Conservation (phyloP, 2,888 invertebrate genomes). For the Mamestra brassicae region DNA sequence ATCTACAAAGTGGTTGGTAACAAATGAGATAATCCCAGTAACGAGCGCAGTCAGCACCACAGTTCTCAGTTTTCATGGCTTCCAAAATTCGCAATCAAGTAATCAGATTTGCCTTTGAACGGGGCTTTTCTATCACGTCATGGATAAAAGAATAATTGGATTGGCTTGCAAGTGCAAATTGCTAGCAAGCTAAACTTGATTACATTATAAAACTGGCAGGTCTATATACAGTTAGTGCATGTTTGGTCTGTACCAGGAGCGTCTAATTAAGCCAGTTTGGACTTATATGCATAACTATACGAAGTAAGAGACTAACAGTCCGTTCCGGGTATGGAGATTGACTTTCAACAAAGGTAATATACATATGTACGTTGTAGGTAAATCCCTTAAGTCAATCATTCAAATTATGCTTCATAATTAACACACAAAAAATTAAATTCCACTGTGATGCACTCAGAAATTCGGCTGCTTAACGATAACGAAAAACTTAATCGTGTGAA, state of each 20-base stretch:
- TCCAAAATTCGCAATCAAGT: constrained; percentile 77
- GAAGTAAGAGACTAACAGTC: not conserved
- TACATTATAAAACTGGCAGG: constrained; percentile 40
- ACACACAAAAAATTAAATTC: not conserved
- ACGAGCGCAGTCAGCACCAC: constrained; percentile 20
- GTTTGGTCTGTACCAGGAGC: not conserved
- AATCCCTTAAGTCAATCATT: not conserved
- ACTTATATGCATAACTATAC: not conserved
- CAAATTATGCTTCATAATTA: not conserved
- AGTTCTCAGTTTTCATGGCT: constrained; percentile 48
- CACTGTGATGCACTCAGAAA: not conserved
- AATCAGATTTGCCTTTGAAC: constrained; percentile 73
- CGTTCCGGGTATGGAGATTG: not conserved
- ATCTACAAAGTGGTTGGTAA: constrained; percentile 6
- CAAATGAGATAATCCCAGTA: constrained; percentile 22
- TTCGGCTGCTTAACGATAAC: not conserved
- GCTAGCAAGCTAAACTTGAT: constrained; percentile 30
- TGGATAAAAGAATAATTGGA: constrained; percentile 68
- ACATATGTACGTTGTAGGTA: too few relatives aligned
- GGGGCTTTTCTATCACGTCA: constrained; percentile 53
- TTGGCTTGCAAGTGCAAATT: constrained; percentile 64
- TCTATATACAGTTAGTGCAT: constrained; percentile 34
- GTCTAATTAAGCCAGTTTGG: constrained; percentile 14
- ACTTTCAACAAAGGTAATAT: not conserved
- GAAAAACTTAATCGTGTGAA: not conserved